Conservation (phyloP, 2,113 vertebrate genomes). For the Peromyscus maniculatus region DNA sequence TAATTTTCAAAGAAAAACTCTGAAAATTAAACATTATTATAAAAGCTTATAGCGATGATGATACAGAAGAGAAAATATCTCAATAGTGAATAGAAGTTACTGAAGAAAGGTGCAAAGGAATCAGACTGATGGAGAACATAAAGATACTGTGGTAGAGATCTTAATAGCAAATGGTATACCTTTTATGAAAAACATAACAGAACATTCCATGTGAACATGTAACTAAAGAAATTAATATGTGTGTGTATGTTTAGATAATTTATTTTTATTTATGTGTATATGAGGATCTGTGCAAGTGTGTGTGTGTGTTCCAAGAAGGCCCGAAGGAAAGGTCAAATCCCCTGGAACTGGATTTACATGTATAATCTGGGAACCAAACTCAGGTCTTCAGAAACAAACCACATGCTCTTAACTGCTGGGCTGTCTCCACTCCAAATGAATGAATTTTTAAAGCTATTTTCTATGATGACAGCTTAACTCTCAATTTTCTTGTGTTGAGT, state of each 20-base stretch:
- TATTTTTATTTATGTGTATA: neutral
- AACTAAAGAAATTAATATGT: neutral
- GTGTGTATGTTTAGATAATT: neutral
- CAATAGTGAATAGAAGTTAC: neutral
- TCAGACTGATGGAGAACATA: neutral
- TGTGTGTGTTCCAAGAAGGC: neutral
- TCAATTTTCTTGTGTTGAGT: neutral
- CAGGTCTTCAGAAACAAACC: neutral
- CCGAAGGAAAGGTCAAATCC: neutral
- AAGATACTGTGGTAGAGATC: neutral
- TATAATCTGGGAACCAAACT: neutral
- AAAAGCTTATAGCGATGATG: neutral
- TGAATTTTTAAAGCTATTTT: neutral
- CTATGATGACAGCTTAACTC: neutral
- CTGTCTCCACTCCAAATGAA: neutral
- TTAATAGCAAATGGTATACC: neutral
- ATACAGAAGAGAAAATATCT: neutral
- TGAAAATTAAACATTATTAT: neutral
- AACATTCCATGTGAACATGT: neutral
- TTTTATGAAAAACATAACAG: neutral
- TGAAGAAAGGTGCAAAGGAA: neutral
- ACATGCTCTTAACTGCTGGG: neutral
- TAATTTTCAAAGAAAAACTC: constrained; percentile 24
- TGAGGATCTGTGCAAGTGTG: neutral
- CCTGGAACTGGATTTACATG: neutral